Evolutionary conservation across 1,140 invertebrate genomes (phyloP).

Genomic region (Zaprionus taronus): DNA sequence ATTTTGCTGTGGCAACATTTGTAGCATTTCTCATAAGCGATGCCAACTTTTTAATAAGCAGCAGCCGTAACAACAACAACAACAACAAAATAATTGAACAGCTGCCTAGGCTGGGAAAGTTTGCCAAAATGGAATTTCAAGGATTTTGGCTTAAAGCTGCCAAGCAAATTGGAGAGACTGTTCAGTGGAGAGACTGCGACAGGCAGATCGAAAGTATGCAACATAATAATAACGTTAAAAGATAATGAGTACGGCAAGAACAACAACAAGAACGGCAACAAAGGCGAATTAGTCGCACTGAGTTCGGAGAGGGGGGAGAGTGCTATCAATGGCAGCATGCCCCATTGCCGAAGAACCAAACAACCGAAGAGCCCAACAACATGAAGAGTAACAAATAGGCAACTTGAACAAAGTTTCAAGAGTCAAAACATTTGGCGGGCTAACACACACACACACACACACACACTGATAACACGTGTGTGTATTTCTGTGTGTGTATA

Average conservation of each 20-base stretch:
- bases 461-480: not conserved
- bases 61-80: conserved; percentile 14
- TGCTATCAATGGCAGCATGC: conserved; percentile 33
- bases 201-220: conserved; percentile 55
- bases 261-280: conserved; percentile 41
- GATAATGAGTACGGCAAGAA: conserved; percentile 61
- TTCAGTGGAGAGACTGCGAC: not conserved
- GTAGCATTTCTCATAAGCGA: conserved; percentile 55
- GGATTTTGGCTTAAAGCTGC: conserved; percentile 53
- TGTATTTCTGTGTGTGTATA: conserved; percentile 12
- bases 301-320: conserved; percentile 13
- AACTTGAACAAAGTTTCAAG: conserved; percentile 73
- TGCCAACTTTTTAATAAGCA: conserved; percentile 76
- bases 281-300: conserved; percentile 42
- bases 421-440: conserved; percentile 53
- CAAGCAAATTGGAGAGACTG: conserved; percentile 17
- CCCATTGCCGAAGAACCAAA: not conserved
- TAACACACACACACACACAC: not conserved
- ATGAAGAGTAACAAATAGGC: conserved; percentile 71
- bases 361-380: conserved; percentile 31
- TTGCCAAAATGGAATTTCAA: conserved; percentile 21
- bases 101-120: conserved; percentile 36
- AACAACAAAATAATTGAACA: conserved; percentile 64
- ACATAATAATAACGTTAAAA: conserved; percentile 77
- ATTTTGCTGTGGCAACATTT: conserved; percentile 21